Base-by-base conservation (phyloP, 2,113 vertebrate species). In the Cavia aperea region DNA sequence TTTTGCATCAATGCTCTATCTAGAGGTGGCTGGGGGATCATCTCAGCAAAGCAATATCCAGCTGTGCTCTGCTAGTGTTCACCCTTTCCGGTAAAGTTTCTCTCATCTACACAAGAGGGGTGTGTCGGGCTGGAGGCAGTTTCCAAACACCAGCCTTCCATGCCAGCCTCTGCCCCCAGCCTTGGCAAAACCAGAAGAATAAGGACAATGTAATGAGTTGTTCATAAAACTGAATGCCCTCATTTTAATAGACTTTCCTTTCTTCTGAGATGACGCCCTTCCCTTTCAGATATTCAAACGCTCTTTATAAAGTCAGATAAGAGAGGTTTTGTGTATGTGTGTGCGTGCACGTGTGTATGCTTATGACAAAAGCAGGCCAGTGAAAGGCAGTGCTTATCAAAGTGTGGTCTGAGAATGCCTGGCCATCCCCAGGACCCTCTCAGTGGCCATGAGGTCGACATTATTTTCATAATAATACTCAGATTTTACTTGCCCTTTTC, bases 221-320 rank as follows among this genome's bases (percentile, higher is more conserved):
- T 96, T 96, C 81, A 2, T 5, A 26, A 78, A 49, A 51, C 81
- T 54, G 36, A 92, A 75, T 24, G 63, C 58, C 15, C 54, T 36
- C 63, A 0, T 88, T 86, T 33, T 31, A 54, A 46, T 2, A 75
- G 83, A 33, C 46, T 5, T 7, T 2, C 43, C 86, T 94, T 93
- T 96, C 94, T 94, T 87, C 81, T 65, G 81, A 72, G 81, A 93
- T 95, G 96, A 95, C 54, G 87, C 87, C 75, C 77, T 92, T 92
- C 68, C 49, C 89, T 86, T 77, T 95, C 89, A 94, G 83, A 89
- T 81, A 95, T 89, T 93, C 91, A 93, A 89, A 92, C 86, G 70
- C 19, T 66, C 58, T 95, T 93, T 95, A 51, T 82, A 73, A 94
- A 89, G 54, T 91, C 56, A 77, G 51, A 66, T 85, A 81, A 54